Evolutionary conservation across 2,888 invertebrate species (phyloP).

Genomic region (Parnassius mnemosyne): DNA sequence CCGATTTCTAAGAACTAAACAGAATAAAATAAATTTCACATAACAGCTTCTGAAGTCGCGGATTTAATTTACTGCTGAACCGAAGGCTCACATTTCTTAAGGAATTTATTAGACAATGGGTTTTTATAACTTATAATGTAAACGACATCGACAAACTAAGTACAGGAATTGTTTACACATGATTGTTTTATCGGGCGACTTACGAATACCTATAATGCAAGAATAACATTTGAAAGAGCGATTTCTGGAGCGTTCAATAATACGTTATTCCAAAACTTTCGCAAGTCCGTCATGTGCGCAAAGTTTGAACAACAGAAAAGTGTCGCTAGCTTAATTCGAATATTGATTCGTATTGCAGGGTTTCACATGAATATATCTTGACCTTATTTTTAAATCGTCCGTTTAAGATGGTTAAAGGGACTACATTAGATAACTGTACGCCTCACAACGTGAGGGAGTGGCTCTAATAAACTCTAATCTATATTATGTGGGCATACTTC

Average conservation of each 20-base stretch:
- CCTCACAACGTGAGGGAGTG: no score
- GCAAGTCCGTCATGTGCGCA: conserved; percentile 48
- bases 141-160: conserved; percentile 21
- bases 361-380: conserved; percentile 20
- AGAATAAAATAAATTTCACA: no score
- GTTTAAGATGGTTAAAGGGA: neutral
- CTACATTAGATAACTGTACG: neutral
- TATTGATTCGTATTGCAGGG: conserved; percentile 12
- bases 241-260: conserved; percentile 19
- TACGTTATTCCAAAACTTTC: conserved; percentile 53
- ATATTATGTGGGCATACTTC: no score
- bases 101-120: conserved; percentile 4
- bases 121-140: conserved; percentile 21
- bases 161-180: conserved; percentile 13
- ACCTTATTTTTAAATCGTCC: conserved; percentile 9
- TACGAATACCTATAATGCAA: conserved; percentile 5
- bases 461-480: no score
- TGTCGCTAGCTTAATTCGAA: conserved; percentile 45
- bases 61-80: no score
- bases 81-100: no score
- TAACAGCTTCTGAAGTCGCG: no score
- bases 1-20: no score
- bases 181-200: conserved; percentile 6
- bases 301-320: conserved; percentile 58
- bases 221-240: conserved; percentile 22